A percentile compares a stretch with the other conserved stretches of the same genome.
Evolutionary conservation across 2,888 invertebrate species (phyloP).

Genomic region (Drosophila imparisetae): DNA sequence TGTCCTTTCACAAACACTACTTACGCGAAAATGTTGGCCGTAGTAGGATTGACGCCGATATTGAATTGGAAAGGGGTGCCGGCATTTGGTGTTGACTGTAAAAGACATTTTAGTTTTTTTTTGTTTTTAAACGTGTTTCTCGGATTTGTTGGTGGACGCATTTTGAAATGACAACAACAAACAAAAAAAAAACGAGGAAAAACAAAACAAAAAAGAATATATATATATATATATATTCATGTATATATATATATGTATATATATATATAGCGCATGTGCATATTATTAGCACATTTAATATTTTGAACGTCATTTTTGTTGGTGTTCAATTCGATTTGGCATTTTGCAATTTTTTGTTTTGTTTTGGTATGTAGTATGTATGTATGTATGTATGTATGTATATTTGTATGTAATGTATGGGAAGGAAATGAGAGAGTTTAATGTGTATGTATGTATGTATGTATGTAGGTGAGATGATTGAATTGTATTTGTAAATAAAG

Average conservation of each 20-base stretch:
- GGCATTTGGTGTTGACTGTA: slow-evolving; percentile 83
- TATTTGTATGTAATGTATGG: neutral
- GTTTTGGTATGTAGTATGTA: neutral
- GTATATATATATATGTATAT: accelerated
- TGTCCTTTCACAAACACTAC: slow-evolving; percentile 64
- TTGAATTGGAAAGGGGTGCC: slow-evolving; percentile 84
- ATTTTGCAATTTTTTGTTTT: neutral
- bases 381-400: slow-evolving; percentile 1
- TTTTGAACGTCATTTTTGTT: slow-evolving; percentile 24
- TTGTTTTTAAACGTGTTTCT: slow-evolving; percentile 46
- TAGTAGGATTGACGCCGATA: slow-evolving; percentile 80
- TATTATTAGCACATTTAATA: slow-evolving; percentile 3
- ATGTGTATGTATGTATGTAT: neutral
- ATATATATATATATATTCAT: neutral
- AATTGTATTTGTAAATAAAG: neutral
- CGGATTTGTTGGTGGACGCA: slow-evolving; percentile 20
- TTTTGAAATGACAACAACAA: slow-evolving; percentile 6
- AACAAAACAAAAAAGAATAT: slow-evolving; percentile 1
- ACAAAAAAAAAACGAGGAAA: neutral
- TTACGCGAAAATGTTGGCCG: slow-evolving; percentile 85
- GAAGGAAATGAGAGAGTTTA: slow-evolving; percentile 2
- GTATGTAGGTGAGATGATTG: neutral
- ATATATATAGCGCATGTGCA: neutral
- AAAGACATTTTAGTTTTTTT: slow-evolving; percentile 67
- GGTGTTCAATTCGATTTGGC: slow-evolving; percentile 15